Percentiles rank a stretch among this genome's conserved stretches.
Evolutionary conservation across 2,888 invertebrate genomes (phyloP).

Genomic region (Petrolisthes manimaculis): DNA sequence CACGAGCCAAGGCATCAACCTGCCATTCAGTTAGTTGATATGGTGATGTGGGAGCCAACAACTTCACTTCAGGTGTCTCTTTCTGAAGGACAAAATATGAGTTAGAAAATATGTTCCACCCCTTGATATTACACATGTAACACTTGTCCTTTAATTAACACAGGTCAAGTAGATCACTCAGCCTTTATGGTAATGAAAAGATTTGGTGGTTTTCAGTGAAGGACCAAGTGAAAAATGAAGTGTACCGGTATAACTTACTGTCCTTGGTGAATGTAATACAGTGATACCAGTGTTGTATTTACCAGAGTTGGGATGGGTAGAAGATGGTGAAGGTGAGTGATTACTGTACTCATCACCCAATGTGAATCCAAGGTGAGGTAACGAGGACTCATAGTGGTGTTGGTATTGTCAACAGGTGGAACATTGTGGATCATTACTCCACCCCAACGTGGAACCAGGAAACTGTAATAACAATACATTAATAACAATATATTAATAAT

Average conservation of each 20-base stretch:
- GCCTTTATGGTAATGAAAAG: no score
- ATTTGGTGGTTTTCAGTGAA: no score
- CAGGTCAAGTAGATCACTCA: no score
- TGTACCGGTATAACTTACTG: not conserved
- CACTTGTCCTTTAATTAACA: no score
- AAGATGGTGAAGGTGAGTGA: constrained; percentile 81
- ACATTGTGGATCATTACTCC: constrained; percentile 85
- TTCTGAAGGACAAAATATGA: not conserved
- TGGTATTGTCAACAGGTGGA: constrained; percentile 68
- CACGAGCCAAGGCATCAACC: constrained; percentile 62
- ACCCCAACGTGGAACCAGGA: constrained; percentile 81
- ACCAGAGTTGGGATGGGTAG: constrained; percentile 75
- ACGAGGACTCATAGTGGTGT: constrained; percentile 4
- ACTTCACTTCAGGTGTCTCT: constrained; percentile 1
- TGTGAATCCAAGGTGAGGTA: constrained; percentile 72
- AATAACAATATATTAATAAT: not conserved
- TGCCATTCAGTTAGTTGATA: constrained; percentile 58
- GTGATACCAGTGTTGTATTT: not conserved
- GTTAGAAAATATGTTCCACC: no score
- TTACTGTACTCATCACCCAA: constrained; percentile 81
- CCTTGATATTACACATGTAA: no score
- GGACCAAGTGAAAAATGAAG: not conserved
- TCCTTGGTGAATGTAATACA: not conserved
- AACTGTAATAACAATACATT: constrained; percentile 66
- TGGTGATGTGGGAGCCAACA: not conserved